Percentiles rank a stretch among this genome's conserved stretches.
phyloP scores from a whole-genome alignment of 2,888 invertebrate genomes.

The Drosophila nr. perissopoda region DNA sequence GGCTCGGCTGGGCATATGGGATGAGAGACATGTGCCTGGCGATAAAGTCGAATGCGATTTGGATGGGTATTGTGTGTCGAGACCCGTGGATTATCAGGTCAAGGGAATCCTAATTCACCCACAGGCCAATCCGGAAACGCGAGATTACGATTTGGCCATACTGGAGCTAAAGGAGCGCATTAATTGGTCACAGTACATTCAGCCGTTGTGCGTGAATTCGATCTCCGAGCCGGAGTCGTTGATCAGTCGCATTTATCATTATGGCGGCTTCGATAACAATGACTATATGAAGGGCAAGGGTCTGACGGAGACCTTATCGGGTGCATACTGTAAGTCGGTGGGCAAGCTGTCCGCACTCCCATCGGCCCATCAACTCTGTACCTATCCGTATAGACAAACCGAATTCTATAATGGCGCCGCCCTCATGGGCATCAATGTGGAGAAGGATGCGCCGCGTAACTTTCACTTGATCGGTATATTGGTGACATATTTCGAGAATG shows the following conservation, averaged over 20 bases:
- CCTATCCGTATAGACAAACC: neutral
- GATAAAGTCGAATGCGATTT: conserved; percentile 44
- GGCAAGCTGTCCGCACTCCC: conserved; percentile 13
- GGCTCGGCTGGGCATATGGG: conserved; percentile 57
- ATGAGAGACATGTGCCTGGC: conserved; percentile 28
- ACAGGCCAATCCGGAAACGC: conserved; percentile 46
- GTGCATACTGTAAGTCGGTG: conserved; percentile 27
- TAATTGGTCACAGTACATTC: conserved; percentile 36
- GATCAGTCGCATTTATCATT: conserved; percentile 52
- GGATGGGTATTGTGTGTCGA: conserved; percentile 58
- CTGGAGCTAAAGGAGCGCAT: conserved; percentile 46
- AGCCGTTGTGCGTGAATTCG: conserved; percentile 56
- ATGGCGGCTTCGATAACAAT: conserved; percentile 38
- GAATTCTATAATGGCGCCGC: conserved; percentile 54
- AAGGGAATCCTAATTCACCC: conserved; percentile 53
- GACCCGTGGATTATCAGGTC: conserved; percentile 43
- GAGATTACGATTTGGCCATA: conserved; percentile 57
- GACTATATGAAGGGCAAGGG: conserved; percentile 46
- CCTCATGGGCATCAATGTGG: conserved; percentile 57
- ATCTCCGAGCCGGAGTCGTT: conserved; percentile 37
- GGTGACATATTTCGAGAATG: neutral
- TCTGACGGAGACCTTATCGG: conserved; percentile 32
- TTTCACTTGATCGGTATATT: conserved; percentile 59
- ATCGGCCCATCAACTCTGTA: conserved; percentile 17
- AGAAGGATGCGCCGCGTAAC: conserved; percentile 40